Evolutionary conservation across 2,888 invertebrate species (phyloP).

Genomic region (Coleophora deauratella): DNA sequence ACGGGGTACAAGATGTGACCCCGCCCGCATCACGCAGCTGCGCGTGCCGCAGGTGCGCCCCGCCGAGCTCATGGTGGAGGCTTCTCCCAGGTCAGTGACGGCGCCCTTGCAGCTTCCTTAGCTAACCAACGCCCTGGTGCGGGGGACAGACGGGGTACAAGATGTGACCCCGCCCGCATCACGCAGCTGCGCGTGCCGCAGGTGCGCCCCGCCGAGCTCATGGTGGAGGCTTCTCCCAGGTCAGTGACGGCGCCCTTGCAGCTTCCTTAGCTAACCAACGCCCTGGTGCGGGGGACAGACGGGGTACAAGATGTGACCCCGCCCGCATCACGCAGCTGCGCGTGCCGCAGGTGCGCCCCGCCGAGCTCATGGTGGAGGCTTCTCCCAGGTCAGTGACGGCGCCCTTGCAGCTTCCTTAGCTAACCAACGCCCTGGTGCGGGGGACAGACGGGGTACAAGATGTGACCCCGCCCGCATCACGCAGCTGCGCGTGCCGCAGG

Average conservation of each 20-base stretch:
- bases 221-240: constrained; percentile 97
- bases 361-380: constrained; percentile 99
- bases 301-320: constrained; percentile 95
- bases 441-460: constrained; percentile 97
- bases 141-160: constrained; percentile 98
- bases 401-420: too few species aligned
- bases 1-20: too few species aligned
- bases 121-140: too few species aligned
- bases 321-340: constrained; percentile 88
- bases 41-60: too few species aligned
- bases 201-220: constrained; percentile 96
- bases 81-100: too few species aligned
- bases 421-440: too few species aligned
- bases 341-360: constrained; percentile 96
- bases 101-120: too few species aligned
- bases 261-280: too few species aligned
- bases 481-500: constrained; percentile 91
- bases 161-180: constrained; percentile 89
- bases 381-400: constrained; percentile 78
- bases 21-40: too few species aligned
- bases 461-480: constrained; percentile 91
- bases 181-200: constrained; percentile 93
- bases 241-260: constrained; percentile 15
- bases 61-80: too few species aligned
- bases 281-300: too few species aligned